These are phyloP conservation scores for Podargus strigoides DNA, from an alignment of 2,797 vertebrate genomes.

Conservation along the genomic window DNA sequence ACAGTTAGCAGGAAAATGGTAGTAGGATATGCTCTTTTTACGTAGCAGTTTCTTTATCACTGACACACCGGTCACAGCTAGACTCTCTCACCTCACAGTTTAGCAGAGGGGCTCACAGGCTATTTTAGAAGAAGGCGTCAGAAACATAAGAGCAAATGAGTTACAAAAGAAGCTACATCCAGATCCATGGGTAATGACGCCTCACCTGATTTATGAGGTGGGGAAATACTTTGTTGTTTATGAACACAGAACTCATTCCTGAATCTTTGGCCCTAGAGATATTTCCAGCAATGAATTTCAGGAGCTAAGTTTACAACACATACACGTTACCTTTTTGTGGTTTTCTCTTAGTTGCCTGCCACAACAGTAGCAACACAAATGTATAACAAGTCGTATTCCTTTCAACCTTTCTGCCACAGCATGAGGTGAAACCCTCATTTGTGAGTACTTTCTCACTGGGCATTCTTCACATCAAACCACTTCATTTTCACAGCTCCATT, in stretches of 20 bases:
- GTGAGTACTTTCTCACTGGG: neutral
- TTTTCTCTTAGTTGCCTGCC: neutral
- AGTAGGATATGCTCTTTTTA: neutral
- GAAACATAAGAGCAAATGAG: neutral
- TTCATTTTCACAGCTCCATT: neutral
- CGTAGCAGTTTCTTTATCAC: neutral
- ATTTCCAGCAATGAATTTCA: neutral
- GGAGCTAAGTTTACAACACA: neutral
- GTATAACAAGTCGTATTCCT: neutral
- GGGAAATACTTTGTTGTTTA: neutral
- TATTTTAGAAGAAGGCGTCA: neutral
- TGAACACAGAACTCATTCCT: neutral
- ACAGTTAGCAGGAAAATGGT: neutral
- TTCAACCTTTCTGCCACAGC: neutral
- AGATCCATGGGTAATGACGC: neutral
- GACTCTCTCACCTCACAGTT: neutral
- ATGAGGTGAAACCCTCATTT: neutral
- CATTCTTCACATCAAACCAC: neutral
- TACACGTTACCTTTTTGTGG: neutral
- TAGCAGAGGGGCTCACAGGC: neutral
- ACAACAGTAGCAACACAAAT: neutral
- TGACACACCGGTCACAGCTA: neutral
- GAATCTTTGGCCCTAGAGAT: neutral
- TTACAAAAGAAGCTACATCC: neutral
- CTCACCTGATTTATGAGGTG: neutral